Evolutionary conservation across 2,113 vertebrate genomes (phyloP).

Genomic region (Microcebus lehilahytsara): DNA sequence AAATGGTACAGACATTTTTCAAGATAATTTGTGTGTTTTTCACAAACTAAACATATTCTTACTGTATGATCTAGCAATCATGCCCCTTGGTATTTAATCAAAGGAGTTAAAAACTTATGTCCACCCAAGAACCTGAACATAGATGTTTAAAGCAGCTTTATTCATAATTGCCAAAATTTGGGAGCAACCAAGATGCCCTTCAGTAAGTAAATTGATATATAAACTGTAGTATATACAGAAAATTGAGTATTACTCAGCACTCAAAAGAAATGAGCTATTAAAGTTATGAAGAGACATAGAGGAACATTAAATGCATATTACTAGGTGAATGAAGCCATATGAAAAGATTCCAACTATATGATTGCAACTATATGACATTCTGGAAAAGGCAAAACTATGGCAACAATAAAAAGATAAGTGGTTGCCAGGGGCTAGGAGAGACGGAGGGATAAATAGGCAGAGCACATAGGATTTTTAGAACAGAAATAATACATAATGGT

Average conservation of each 20-base stretch:
- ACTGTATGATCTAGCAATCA: not conserved
- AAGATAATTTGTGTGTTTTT: not conserved
- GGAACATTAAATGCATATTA: not conserved
- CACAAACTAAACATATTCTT: not conserved
- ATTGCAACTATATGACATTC: not conserved
- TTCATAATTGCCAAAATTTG: not conserved
- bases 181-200: not conserved
- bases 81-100: not conserved
- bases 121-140: not conserved
- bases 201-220: not conserved
- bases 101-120: not conserved
- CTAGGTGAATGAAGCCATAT: not conserved
- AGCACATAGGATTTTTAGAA: not conserved
- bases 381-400: not conserved
- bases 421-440: not conserved
- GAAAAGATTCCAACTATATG: not conserved
- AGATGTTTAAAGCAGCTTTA: not conserved
- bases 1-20: not conserved
- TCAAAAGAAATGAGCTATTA: not conserved
- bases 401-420: not conserved
- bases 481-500: not conserved
- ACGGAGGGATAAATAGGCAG: not conserved
- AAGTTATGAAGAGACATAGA: not conserved
- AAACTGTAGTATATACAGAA: not conserved
- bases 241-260: not conserved